Evolutionary conservation across 2,888 invertebrate genomes (phyloP).

Genomic region (Scotopteryx bipunctaria): DNA sequence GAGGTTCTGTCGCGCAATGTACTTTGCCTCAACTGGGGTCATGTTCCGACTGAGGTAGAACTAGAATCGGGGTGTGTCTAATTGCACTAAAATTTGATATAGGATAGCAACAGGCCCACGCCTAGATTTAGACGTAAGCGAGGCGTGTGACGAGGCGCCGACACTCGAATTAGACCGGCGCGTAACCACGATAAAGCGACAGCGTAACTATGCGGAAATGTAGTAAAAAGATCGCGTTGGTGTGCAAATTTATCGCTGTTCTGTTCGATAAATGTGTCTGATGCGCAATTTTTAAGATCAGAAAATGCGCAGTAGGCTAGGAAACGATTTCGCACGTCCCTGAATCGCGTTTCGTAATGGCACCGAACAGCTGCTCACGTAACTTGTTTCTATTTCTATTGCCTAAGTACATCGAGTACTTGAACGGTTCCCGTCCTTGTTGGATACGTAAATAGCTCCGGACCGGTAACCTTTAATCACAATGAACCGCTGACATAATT

Average conservation of each 20-base stretch:
- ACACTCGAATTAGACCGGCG: slow-evolving; percentile 73
- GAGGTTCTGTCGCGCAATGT: not conserved
- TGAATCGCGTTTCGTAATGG: slow-evolving; percentile 64
- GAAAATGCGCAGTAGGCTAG: slow-evolving; percentile 61
- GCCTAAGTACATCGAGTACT: slow-evolving; percentile 51
- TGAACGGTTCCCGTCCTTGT: slow-evolving; percentile 62
- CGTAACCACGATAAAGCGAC: slow-evolving; percentile 65
- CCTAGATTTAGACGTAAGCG: slow-evolving; percentile 63
- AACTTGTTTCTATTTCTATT: slow-evolving; percentile 73
- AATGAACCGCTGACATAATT: slow-evolving; percentile 75
- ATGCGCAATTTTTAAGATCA: slow-evolving; percentile 53
- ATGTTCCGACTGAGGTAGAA: not conserved
- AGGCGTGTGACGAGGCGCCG: slow-evolving; percentile 68
- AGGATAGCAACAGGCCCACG: slow-evolving; percentile 54
- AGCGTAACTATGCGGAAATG: slow-evolving; percentile 77
- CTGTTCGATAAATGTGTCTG: slow-evolving; percentile 66
- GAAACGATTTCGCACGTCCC: slow-evolving; percentile 64
- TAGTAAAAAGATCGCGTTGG: slow-evolving; percentile 73
- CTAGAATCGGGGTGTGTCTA: slow-evolving; percentile 45
- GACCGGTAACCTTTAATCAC: slow-evolving; percentile 63
- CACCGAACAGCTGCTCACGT: slow-evolving; percentile 69
- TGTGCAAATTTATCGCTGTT: slow-evolving; percentile 75
- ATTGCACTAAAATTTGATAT: slow-evolving; percentile 44
- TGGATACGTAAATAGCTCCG: slow-evolving; percentile 48
- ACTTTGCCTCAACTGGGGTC: not conserved